These are phyloP conservation scores for Cetoscarus ocellatus DNA, from an alignment of 2,797 vertebrate genomes.

Conservation along the genomic window DNA sequence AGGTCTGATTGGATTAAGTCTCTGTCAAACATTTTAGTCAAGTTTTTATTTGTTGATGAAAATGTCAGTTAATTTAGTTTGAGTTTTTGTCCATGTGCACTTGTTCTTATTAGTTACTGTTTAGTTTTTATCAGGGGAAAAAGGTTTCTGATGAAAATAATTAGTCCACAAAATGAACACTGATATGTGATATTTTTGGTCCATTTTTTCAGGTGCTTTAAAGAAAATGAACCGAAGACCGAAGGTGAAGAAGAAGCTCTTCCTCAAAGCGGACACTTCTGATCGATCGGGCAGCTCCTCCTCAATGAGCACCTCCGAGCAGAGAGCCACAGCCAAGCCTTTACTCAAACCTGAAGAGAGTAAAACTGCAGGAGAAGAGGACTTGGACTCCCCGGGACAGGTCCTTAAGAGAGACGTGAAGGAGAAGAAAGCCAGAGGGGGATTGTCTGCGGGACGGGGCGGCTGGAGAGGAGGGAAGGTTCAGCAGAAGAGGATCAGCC, in stretches of 20 bases:
- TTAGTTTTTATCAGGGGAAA: too few species aligned
- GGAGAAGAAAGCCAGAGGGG: slow-evolving; percentile 8
- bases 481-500: slow-evolving; percentile 29
- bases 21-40: too few species aligned
- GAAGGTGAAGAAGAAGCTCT: slow-evolving; percentile 3
- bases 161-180: too few species aligned
- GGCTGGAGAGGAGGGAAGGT: slow-evolving; percentile 22
- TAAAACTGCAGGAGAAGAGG: not conserved
- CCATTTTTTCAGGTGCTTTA: not conserved
- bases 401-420: not conserved
- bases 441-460: not conserved
- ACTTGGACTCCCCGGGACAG: not conserved
- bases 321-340: slow-evolving; percentile 19
- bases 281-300: not conserved
- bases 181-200: not conserved
- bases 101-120: too few species aligned
- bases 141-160: too few species aligned
- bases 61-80: too few species aligned
- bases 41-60: too few species aligned
- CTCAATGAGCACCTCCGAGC: accelerated
- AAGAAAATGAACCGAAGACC: not conserved
- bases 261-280: slow-evolving; percentile 2
- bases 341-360: slow-evolving; percentile 27
- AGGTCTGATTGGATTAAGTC: too few species aligned
- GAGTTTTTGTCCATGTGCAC: too few species aligned